phyloP scores from a whole-genome alignment of 2,797 vertebrate species.

The Arctocebus calabarensis region DNA sequence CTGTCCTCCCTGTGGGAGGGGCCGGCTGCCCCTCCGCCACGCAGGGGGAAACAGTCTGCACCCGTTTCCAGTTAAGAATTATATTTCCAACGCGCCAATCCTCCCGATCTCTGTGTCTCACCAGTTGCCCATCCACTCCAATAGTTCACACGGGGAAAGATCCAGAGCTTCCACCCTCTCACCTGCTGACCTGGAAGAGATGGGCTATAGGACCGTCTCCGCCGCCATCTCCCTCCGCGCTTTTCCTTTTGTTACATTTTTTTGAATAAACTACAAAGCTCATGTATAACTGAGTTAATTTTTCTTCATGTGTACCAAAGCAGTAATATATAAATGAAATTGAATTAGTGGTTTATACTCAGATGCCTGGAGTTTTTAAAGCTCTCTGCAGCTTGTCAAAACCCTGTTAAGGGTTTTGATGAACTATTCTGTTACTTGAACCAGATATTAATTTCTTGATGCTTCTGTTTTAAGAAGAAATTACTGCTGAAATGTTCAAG shows the following conservation, averaged over 20 bases:
- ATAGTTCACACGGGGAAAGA: no score
- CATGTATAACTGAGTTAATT: not conserved
- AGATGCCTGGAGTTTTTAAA: not conserved
- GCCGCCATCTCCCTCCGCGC: no score
- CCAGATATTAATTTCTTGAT: not conserved
- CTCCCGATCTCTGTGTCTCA: no score
- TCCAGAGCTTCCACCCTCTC: no score
- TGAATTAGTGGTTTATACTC: not conserved
- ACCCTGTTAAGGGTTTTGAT: not conserved
- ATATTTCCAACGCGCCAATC: no score
- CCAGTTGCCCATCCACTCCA: no score
- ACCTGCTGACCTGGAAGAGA: no score
- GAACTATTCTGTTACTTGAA: not conserved
- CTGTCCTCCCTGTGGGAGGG: no score
- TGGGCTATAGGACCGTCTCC: no score
- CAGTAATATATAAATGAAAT: constrained; percentile 34
- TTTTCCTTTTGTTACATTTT: not conserved
- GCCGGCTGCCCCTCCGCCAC: no score
- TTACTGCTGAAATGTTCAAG: constrained; percentile 48
- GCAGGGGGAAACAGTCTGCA: no score
- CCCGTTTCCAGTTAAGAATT: no score
- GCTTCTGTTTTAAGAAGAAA: constrained; percentile 13
- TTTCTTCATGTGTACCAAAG: not conserved
- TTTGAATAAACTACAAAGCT: not conserved
- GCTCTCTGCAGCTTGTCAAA: not conserved